Evolutionary conservation across 2,888 invertebrate genomes (phyloP).

Genomic region (Thalpophila matura): DNA sequence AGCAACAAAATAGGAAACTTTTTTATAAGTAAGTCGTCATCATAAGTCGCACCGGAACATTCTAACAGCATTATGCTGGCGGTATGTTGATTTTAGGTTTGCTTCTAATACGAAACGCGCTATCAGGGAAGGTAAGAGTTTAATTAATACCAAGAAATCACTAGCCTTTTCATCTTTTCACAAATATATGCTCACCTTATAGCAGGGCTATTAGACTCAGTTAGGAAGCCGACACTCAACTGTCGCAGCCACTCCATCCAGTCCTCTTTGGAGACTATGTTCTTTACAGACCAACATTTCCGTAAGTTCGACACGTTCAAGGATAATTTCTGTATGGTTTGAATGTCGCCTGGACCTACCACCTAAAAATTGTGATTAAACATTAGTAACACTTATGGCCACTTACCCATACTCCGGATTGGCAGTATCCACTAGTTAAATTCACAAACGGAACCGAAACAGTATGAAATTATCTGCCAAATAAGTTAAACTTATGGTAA

Average conservation of each 20-base stretch:
- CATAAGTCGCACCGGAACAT: too few species aligned
- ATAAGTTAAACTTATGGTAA: too few species aligned
- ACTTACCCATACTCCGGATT: too few species aligned
- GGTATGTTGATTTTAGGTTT: too few species aligned
- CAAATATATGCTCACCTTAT: constrained; percentile 87
- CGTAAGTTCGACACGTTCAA: constrained; percentile 96
- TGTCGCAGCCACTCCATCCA: constrained; percentile 99
- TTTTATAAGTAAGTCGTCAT: too few species aligned
- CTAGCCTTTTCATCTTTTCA: not conserved
- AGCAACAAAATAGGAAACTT: too few species aligned
- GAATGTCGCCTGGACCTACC: constrained; percentile 82
- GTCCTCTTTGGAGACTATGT: constrained; percentile 98
- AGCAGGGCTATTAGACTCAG: constrained; percentile 98
- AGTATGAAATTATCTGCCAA: too few species aligned
- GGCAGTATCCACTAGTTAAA: too few species aligned
- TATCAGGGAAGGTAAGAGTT: too few species aligned
- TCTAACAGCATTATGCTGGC: too few species aligned
- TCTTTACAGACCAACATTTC: constrained; percentile 96
- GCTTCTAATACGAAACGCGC: too few species aligned
- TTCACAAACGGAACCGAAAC: too few species aligned
- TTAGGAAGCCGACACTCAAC: constrained; percentile 97
- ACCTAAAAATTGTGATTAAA: constrained; percentile 70
- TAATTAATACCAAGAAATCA: not conserved
- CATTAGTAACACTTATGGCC: not conserved
- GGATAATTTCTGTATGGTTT: constrained; percentile 94